Conservation (phyloP, 2,888 invertebrate species). For the Entomobrya multifasciata region DNA sequence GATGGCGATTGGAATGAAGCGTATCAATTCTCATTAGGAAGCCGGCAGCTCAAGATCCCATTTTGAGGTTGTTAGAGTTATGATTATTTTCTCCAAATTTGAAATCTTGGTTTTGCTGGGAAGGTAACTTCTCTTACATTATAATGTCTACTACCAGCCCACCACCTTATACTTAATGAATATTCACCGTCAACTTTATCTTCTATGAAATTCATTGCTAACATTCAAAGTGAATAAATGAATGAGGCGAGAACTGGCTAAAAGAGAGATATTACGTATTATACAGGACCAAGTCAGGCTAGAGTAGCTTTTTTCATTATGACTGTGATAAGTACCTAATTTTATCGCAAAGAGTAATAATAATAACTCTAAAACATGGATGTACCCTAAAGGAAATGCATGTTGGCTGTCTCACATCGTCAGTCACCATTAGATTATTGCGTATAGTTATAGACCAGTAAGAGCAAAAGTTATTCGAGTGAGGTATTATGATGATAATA, state of each 20-base stretch:
- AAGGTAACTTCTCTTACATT: background rate
- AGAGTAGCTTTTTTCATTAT: background rate
- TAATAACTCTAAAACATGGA: background rate
- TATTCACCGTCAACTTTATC: conserved; percentile 39
- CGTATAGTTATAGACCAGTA: background rate
- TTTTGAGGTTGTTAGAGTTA: conserved; percentile 66
- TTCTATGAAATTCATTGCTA: background rate
- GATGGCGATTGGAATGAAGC: conserved; percentile 45
- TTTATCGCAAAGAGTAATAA: conserved; percentile 24
- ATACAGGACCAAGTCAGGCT: background rate
- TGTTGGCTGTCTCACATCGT: conserved; percentile 40
- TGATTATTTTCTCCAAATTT: conserved; percentile 59
- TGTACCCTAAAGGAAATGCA: conserved; percentile 25
- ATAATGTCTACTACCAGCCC: background rate
- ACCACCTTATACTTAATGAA: conserved; percentile 18
- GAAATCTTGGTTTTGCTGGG: conserved; percentile 46
- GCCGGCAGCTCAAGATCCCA: conserved; percentile 54
- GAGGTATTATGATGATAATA: conserved; percentile 34
- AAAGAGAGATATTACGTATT: conserved; percentile 32
- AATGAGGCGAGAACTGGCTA: conserved; percentile 61
- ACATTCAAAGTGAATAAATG: conserved; percentile 32
- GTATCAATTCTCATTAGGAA: conserved; percentile 71
- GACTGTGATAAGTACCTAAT: conserved; percentile 44
- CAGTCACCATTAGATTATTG: conserved; percentile 26
- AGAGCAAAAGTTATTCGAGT: conserved; percentile 26